Evolutionary conservation across 92 coral and sea anemone species (phyloP), one percentile per base, ranked within the genome.

Genomic region (Siderastrea siderea): DNA sequence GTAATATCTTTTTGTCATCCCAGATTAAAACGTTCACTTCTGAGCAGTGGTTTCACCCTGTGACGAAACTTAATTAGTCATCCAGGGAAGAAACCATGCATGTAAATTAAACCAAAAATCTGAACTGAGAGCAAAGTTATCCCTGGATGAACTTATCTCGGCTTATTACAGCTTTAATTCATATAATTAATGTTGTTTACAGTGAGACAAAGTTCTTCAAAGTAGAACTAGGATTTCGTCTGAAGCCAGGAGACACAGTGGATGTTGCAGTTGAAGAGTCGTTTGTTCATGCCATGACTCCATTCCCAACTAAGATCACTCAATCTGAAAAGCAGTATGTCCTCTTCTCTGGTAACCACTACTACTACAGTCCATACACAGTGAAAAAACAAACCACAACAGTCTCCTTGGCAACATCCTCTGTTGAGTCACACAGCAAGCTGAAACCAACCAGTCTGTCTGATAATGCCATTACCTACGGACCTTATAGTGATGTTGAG

Each of bases 291-390:
- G 93, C 98, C 44, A 90, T 97, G 99, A 94, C 83, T 12, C 98
- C 99, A 7, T 97, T 93, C 78, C 99, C 99, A 19, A 77, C 96
- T 59, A 92, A 92, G 80, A 97, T 97, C 72, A 88, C 91, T 10
- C 99, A 97, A 84, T 90, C 96, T 26, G 99, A 97, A 53, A 97
- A 92, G 82, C 99, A 97, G 76, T 90, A 77, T 74, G 99, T 97
- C 64, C 93, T 95, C 72, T 97, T 97, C 73, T 82, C 95, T 81
- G 96, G 95, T n/a, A 97, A 97, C 87, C 99, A 97, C 84, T 97
- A 95, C 75, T 88, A 94, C 62, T 97, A 92, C 87, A 75, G 96
- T 3, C 87, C 93, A 2, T 97, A 97, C 88, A 78, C 89, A 7
- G 92, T 93, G 64, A 94, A 84, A 83, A 93, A 86, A 64, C 99